phyloP scores from a whole-genome alignment of 1,140 invertebrate genomes.

The Macrobrachium rosenbergii region DNA sequence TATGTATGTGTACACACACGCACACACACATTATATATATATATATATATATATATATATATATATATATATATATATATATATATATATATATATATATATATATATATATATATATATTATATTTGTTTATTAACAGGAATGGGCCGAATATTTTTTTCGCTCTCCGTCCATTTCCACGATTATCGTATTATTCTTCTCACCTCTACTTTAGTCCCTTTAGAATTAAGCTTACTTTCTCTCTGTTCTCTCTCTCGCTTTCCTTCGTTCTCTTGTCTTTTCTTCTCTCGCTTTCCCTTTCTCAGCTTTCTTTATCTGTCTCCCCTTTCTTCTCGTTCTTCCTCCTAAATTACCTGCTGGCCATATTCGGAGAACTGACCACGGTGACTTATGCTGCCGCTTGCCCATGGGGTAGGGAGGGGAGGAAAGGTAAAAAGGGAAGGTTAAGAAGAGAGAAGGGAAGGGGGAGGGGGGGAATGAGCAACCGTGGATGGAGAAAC shows the following conservation, averaged over 20 bases:
- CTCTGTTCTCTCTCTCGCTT: neutral
- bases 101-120: too few relatives aligned
- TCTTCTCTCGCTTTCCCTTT: neutral
- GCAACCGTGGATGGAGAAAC: slow-evolving; percentile 23
- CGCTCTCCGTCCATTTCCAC: neutral
- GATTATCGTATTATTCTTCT: neutral
- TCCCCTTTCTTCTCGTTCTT: neutral
- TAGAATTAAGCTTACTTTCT: neutral
- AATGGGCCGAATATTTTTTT: neutral
- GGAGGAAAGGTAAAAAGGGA: neutral
- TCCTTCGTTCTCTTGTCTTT: neutral
- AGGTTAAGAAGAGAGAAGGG: neutral
- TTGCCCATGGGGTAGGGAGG: neutral
- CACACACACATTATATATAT: too few relatives aligned
- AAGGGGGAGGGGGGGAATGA: neutral
- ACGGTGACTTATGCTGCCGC: too few relatives aligned
- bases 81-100: too few relatives aligned
- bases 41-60: too few relatives aligned
- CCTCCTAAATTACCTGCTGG: neutral
- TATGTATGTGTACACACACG: too few relatives aligned
- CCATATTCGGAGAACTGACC: neutral
- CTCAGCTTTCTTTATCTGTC: neutral
- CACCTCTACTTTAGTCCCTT: neutral
- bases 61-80: too few relatives aligned
- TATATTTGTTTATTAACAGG: neutral